Percentiles rank a stretch among this genome's conserved stretches.
Evolutionary conservation across 2,888 invertebrate species (phyloP).

Genomic region (Leptogaster cylindrica): DNA sequence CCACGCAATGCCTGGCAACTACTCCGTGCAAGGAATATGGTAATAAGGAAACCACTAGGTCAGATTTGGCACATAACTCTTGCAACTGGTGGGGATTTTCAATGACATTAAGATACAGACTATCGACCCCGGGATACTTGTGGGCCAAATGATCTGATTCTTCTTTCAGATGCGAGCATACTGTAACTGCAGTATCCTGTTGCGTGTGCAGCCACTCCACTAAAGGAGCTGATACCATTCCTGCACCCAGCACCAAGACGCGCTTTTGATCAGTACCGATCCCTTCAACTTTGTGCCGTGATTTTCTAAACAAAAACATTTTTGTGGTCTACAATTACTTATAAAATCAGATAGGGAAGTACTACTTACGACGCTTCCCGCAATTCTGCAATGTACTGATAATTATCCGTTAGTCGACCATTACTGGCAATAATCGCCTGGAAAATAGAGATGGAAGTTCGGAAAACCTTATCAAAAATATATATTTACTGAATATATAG

Average conservation of each 20-base stretch:
- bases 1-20: slow-evolving; percentile 86
- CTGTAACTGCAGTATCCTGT: slow-evolving; percentile 78
- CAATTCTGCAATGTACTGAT: slow-evolving; percentile 92
- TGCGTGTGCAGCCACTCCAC: slow-evolving; percentile 93
- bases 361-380: slow-evolving; percentile 68
- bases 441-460: slow-evolving; percentile 46
- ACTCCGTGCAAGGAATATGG: slow-evolving; percentile 90
- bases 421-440: slow-evolving; percentile 97
- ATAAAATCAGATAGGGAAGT: slow-evolving; percentile 17
- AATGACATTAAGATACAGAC: slow-evolving; percentile 82
- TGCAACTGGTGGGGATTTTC: slow-evolving; percentile 73
- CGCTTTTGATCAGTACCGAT: slow-evolving; percentile 69
- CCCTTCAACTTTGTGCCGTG: slow-evolving; percentile 76
- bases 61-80: slow-evolving; percentile 74
- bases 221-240: slow-evolving; percentile 91
- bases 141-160: slow-evolving; percentile 85
- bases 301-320: slow-evolving; percentile 65
- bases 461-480: neutral
- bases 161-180: slow-evolving; percentile 86
- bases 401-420: slow-evolving; percentile 88
- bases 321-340: neutral
- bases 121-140: slow-evolving; percentile 77
- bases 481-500: slow-evolving; percentile 56
- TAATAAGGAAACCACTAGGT: slow-evolving; percentile 84
- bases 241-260: slow-evolving; percentile 92